Evolutionary conservation across 1,140 invertebrate genomes (phyloP).

Genomic region (Venturia canescens): DNA sequence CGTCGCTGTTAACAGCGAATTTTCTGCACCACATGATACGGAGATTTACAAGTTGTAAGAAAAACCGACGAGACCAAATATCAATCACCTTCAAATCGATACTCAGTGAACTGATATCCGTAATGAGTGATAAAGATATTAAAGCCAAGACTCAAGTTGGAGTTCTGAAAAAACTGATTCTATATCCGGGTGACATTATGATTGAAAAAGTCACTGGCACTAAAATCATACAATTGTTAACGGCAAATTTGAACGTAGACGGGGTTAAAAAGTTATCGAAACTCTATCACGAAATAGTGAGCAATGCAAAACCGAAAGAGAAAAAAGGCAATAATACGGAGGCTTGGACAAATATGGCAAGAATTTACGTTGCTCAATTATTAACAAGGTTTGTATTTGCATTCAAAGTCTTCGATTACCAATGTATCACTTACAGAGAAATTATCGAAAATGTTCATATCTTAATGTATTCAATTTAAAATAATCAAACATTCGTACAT

Average conservation of each 20-base stretch:
- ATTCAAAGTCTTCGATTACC: neutral
- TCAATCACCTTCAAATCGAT: constrained; percentile 74
- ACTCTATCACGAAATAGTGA: constrained; percentile 79
- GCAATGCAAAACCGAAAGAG: constrained; percentile 75
- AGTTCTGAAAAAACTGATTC: constrained; percentile 80
- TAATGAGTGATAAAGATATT: constrained; percentile 75
- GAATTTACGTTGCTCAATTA: constrained; percentile 81
- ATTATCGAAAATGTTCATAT: too few species aligned
- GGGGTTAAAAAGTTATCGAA: constrained; percentile 81
- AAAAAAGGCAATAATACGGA: constrained; percentile 74
- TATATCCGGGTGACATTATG: constrained; percentile 82
- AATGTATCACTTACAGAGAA: too few species aligned
- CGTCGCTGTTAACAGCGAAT: constrained; percentile 77
- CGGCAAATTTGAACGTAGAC: constrained; percentile 78
- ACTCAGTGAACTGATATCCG: constrained; percentile 76
- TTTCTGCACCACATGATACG: constrained; percentile 79
- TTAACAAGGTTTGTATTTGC: constrained; percentile 74
- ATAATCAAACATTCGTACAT: neutral
- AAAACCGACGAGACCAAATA: constrained; percentile 74
- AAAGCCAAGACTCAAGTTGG: constrained; percentile 77
- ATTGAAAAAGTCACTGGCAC: constrained; percentile 84
- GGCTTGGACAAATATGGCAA: constrained; percentile 82
- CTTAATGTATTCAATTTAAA: too few species aligned
- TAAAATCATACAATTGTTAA: constrained; percentile 80
- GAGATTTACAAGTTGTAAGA: constrained; percentile 76